phyloP scores from a whole-genome alignment of 2,113 vertebrate genomes.

The Nerophis lumbriciformis region DNA sequence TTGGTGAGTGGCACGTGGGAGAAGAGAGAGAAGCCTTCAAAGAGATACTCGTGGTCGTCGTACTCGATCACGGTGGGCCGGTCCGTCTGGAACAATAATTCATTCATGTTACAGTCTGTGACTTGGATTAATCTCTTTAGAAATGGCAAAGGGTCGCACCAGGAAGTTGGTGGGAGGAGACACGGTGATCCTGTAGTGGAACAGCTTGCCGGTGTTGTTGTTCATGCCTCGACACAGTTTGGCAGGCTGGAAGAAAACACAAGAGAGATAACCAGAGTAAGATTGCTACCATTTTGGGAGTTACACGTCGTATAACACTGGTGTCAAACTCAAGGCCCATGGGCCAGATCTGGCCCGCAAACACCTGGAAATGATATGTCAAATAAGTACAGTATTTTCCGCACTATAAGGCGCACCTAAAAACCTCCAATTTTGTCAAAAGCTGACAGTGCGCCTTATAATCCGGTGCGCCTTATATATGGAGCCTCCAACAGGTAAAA shows the following conservation, averaged over 20 bases:
- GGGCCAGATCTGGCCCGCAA: too few species aligned
- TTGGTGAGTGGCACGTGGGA: conserved; percentile 88
- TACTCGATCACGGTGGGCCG: conserved; percentile 96
- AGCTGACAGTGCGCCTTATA: too few species aligned
- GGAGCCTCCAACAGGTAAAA: too few species aligned
- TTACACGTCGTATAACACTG: too few species aligned
- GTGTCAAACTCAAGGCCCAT: too few species aligned
- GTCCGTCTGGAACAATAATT: conserved; percentile 80
- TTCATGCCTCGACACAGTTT: conserved; percentile 89
- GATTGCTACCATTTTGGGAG: not conserved
- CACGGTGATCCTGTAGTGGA: conserved; percentile 96
- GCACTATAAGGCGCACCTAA: too few species aligned
- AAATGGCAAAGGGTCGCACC: conserved; percentile 59
- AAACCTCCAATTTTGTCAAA: too few species aligned
- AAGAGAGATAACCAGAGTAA: not conserved
- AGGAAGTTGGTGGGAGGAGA: conserved; percentile 98
- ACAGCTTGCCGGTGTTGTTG: conserved; percentile 92
- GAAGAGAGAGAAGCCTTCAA: conserved; percentile 97
- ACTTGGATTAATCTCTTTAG: not conserved
- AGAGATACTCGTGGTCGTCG: conserved; percentile 98
- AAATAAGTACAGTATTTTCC: too few species aligned
- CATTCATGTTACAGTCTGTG: not conserved
- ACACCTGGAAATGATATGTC: too few species aligned
- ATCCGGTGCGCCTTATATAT: too few species aligned
- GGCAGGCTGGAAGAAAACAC: conserved; percentile 70